phyloP scores from a whole-genome alignment of 2,797 vertebrate species.

The Pangasius sanitwongsei region DNA sequence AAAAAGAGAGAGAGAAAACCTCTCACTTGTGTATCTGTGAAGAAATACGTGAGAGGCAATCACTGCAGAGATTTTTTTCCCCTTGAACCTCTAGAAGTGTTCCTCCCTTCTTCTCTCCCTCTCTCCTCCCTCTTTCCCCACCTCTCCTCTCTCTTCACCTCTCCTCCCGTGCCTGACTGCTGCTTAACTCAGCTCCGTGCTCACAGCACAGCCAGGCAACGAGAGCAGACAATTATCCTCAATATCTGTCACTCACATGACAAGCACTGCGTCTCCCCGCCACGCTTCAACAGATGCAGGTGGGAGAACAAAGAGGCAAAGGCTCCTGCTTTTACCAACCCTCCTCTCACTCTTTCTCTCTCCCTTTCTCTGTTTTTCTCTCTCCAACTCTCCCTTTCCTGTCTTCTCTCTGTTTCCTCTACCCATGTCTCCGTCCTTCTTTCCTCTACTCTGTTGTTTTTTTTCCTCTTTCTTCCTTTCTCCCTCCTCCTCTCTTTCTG shows the following conservation, averaged over 20 bases:
- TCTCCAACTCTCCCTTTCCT: conserved; percentile 29
- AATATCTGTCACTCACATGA: conserved; percentile 63
- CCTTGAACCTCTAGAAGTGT: conserved; percentile 42
- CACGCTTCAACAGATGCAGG: conserved; percentile 59
- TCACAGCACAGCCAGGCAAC: conserved; percentile 56
- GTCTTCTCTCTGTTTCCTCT: conserved; percentile 33
- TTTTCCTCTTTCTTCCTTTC: background rate
- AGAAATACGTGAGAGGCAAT: conserved; percentile 43
- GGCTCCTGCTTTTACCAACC: conserved; percentile 56
- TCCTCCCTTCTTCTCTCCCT: conserved; percentile 41
- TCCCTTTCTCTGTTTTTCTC: conserved; percentile 17
- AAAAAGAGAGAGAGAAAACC: background rate
- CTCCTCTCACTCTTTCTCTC: conserved; percentile 32
- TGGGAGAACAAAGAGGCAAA: conserved; percentile 58
- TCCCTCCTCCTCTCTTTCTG: conserved; percentile 18
- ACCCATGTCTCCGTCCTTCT: conserved; percentile 53
- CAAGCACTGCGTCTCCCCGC: conserved; percentile 56
- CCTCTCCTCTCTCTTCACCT: conserved; percentile 45
- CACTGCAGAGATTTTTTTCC: conserved; percentile 33
- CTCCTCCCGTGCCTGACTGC: conserved; percentile 48
- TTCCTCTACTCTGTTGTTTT: conserved; percentile 12
- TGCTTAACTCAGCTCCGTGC: conserved; percentile 58
- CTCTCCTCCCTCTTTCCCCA: conserved; percentile 35
- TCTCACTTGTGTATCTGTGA: conserved; percentile 38
- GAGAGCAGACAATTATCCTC: conserved; percentile 61